Conservation (phyloP, 30 jellyfish, hydroid and myxozoan genomes). For the Aurelia sp. region DNA sequence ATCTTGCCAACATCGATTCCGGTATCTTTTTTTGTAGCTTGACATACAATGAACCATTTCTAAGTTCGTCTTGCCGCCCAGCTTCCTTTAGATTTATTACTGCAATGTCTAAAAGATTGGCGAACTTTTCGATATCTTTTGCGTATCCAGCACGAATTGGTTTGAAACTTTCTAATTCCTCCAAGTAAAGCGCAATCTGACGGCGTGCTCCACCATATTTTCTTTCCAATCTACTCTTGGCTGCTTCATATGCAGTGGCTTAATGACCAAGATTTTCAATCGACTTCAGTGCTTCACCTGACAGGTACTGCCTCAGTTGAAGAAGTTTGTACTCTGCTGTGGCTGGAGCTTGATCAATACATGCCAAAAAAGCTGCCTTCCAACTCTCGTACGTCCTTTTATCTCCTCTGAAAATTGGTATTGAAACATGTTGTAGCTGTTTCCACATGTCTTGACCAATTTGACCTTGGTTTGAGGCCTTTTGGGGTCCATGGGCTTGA, state of each 20-base stretch:
- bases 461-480: too few relatives aligned
- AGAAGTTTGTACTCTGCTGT: constrained; percentile 19
- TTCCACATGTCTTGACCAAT: too few relatives aligned
- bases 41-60: too few relatives aligned
- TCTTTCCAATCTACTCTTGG: neutral
- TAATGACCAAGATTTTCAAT: constrained; percentile 12
- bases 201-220: too few relatives aligned
- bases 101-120: constrained; percentile 43
- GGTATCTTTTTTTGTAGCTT: too few relatives aligned
- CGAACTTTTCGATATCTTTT: constrained; percentile 31
- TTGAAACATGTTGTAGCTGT: too few relatives aligned
- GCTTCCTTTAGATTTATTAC: constrained; percentile 29
- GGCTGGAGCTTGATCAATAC: constrained; percentile 24
- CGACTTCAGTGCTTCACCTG: constrained; percentile 11
- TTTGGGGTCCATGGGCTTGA: too few relatives aligned
- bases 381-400: too few relatives aligned
- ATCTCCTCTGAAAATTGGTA: too few relatives aligned
- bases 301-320: neutral
- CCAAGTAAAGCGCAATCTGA: too few relatives aligned
- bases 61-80: constrained; percentile 36
- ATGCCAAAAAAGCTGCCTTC: neutral
- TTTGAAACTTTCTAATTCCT: too few relatives aligned
- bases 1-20: too few relatives aligned
- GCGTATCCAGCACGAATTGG: neutral
- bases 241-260: constrained; percentile 35